These are phyloP conservation scores for Gymnocephalus cernua DNA, from an alignment of 2,113 vertebrate genomes.

Conservation along the genomic window DNA sequence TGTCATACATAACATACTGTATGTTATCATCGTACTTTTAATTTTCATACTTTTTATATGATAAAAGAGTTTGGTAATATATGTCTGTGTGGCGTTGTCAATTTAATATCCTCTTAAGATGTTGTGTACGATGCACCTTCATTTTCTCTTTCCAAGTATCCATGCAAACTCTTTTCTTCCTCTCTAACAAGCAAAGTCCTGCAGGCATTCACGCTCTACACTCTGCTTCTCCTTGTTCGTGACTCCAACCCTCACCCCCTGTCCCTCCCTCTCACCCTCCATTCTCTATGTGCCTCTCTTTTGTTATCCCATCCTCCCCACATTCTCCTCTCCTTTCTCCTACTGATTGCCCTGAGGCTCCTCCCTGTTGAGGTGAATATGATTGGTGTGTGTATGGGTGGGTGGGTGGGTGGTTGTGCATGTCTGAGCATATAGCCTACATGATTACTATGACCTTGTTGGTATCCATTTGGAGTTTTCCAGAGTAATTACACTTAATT, in stretches of 20 bases:
- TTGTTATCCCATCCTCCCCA: constrained; percentile 59
- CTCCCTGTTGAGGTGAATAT: constrained; percentile 69
- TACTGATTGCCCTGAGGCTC: constrained; percentile 71
- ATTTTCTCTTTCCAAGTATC: constrained; percentile 56
- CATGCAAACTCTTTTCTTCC: constrained; percentile 60
- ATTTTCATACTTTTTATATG: neutral
- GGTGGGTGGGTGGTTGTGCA: constrained; percentile 23
- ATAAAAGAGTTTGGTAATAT: neutral
- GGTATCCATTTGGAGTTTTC: constrained; percentile 64
- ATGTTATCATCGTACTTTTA: neutral
- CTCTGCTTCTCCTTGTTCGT: constrained; percentile 71
- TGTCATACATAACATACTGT: too few relatives aligned
- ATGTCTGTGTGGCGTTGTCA: neutral
- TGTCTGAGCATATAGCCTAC: constrained; percentile 49
- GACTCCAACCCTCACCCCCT: constrained; percentile 57
- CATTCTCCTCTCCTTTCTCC: constrained; percentile 60
- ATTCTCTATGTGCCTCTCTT: constrained; percentile 61
- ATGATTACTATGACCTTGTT: constrained; percentile 80
- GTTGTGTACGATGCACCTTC: constrained; percentile 23
- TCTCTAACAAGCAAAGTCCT: constrained; percentile 64
- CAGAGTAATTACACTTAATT: constrained; percentile 66
- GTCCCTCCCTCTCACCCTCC: constrained; percentile 49
- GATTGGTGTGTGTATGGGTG: constrained; percentile 52
- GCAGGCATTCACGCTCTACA: constrained; percentile 69
- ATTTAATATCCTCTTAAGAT: constrained; percentile 35